Percentiles rank a stretch among this genome's conserved stretches.
These are phyloP conservation scores for Nasonia vitripennis DNA, from an alignment of 1,140 invertebrate species.

Conservation along the genomic window DNA sequence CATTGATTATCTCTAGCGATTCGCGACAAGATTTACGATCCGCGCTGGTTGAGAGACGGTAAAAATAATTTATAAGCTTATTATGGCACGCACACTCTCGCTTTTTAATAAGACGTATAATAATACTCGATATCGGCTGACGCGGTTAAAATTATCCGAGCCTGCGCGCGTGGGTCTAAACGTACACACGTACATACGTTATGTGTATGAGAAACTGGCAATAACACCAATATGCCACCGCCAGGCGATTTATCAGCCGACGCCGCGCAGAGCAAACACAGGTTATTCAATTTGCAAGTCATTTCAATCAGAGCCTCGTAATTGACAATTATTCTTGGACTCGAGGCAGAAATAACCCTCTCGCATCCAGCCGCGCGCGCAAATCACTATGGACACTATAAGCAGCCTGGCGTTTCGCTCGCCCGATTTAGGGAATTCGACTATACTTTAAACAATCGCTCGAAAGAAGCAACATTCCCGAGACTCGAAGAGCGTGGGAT, in stretches of 20 bases:
- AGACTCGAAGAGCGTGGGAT: constrained; percentile 20
- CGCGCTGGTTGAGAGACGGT: neutral
- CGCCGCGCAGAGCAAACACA: constrained; percentile 25
- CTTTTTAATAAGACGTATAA: constrained; percentile 24
- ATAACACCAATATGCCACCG: constrained; percentile 6
- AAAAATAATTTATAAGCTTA: constrained; percentile 25
- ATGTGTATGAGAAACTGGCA: constrained; percentile 20
- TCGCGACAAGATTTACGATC: constrained; percentile 11
- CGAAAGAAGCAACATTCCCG: neutral
- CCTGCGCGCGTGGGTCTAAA: neutral
- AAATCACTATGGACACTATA: constrained; percentile 27
- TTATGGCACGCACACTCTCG: constrained; percentile 2
- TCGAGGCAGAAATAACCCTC: constrained; percentile 14
- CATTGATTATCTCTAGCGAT: constrained; percentile 8
- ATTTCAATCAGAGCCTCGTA: constrained; percentile 41
- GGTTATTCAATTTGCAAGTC: constrained; percentile 45
- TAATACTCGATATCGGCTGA: neutral
- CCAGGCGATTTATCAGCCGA: constrained; percentile 32
- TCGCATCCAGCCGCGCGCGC: neutral
- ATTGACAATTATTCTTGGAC: constrained; percentile 44
- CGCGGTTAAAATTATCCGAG: neutral
- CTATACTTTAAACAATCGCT: too few species aligned
- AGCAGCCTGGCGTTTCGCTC: neutral
- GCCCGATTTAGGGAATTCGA: neutral
- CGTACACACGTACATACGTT: neutral